These are phyloP conservation scores for Leptinotarsa texana DNA, from an alignment of 1,140 invertebrate species.

Conservation along the genomic window DNA sequence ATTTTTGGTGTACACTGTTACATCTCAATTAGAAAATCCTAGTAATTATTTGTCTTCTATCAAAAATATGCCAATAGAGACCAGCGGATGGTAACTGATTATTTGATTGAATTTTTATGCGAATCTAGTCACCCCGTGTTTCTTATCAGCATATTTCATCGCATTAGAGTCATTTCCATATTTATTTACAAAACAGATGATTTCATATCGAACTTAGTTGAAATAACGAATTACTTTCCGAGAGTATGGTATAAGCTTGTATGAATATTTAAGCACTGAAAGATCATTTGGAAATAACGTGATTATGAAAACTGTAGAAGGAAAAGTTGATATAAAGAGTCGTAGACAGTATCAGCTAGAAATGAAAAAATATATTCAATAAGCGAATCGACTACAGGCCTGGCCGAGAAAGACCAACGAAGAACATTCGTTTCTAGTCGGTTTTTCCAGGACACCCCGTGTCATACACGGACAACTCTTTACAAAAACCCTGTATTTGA, in stretches of 20 bases:
- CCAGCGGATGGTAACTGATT: too few species aligned
- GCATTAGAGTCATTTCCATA: too few species aligned
- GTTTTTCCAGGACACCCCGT: too few species aligned
- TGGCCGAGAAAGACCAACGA: background rate
- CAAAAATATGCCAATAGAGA: background rate
- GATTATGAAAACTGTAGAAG: background rate
- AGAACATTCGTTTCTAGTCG: too few species aligned
- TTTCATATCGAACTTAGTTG: too few species aligned
- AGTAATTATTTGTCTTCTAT: background rate
- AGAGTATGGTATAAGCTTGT: too few species aligned
- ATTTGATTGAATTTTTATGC: too few species aligned
- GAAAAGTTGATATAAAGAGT: constrained; percentile 20
- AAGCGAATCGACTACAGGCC: background rate
- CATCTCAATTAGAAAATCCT: background rate
- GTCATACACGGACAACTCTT: constrained; percentile 11
- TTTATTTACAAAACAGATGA: too few species aligned
- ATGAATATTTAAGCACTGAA: too few species aligned
- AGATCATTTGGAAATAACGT: background rate
- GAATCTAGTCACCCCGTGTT: too few species aligned
- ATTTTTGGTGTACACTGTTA: constrained; percentile 7
- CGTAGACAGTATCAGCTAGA: background rate
- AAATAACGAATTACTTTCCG: too few species aligned
- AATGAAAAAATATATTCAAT: background rate
- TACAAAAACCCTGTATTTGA: constrained; percentile 28
- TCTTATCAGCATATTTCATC: too few species aligned